Conservation (phyloP, 2,888 invertebrate genomes). For the Dryococelus australis region DNA sequence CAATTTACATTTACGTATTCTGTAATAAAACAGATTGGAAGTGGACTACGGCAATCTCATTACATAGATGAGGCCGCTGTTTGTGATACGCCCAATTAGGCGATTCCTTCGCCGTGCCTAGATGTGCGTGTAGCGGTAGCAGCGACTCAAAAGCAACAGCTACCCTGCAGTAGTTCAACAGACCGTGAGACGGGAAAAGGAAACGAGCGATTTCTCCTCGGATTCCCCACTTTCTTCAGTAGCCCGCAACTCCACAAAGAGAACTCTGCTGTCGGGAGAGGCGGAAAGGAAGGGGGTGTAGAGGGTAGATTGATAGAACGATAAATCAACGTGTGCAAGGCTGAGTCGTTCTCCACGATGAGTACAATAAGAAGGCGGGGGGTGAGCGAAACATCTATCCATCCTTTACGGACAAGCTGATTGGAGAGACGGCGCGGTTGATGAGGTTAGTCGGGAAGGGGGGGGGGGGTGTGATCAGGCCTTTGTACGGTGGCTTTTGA, state of each 20-base stretch:
- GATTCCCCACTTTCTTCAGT: not conserved
- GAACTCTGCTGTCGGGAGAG: not conserved
- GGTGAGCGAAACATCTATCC: not conserved
- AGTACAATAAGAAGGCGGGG: not conserved
- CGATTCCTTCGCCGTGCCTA: too few relatives aligned
- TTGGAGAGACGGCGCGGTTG: not conserved
- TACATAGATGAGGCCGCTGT: too few relatives aligned
- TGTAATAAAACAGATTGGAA: too few relatives aligned
- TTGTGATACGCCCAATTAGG: too few relatives aligned
- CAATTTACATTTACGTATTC: too few relatives aligned
- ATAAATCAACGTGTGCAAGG: not conserved
- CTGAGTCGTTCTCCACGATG: not conserved
- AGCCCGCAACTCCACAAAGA: not conserved
- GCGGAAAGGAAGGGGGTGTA: not conserved
- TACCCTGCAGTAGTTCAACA: too few relatives aligned
- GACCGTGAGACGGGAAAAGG: too few relatives aligned
- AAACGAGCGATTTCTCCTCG: not conserved
- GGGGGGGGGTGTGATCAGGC: not conserved
- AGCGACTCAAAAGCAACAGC: too few relatives aligned
- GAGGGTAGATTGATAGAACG: not conserved
- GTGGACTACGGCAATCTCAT: too few relatives aligned
- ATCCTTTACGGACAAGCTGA: not conserved
- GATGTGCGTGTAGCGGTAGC: too few relatives aligned
- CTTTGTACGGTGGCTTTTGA: too few relatives aligned
- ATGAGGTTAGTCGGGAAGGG: too few relatives aligned